phyloP scores from a whole-genome alignment of 2,797 vertebrate genomes.

The Gorsachius magnificus region DNA sequence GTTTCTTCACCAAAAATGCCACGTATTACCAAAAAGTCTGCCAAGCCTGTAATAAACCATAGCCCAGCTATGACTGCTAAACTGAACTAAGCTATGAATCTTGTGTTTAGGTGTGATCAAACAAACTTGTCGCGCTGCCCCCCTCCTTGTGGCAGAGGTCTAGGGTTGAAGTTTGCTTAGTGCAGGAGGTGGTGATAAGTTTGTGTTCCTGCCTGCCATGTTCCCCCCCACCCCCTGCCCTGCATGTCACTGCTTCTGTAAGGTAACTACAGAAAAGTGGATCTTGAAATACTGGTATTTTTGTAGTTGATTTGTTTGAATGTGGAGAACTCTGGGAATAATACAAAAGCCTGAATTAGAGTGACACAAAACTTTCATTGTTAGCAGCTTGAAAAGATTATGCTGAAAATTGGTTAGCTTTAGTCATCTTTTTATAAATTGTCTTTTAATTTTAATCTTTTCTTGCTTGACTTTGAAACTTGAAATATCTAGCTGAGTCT shows the following conservation, averaged over 20 bases:
- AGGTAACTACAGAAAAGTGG: not conserved
- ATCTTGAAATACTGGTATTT: not conserved
- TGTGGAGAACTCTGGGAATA: not conserved
- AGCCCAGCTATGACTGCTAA: not conserved
- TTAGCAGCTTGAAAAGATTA: constrained; percentile 23
- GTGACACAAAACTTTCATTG: not conserved
- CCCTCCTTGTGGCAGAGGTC: not conserved
- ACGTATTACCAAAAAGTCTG: not conserved
- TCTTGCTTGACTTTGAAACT: not conserved
- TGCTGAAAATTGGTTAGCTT: not conserved
- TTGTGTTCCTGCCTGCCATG: not conserved
- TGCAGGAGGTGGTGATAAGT: not conserved
- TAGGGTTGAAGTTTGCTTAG: not conserved
- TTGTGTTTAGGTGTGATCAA: not conserved
- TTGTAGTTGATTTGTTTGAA: constrained; percentile 1
- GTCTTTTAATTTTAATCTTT: constrained; percentile 7
- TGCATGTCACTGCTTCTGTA: not conserved
- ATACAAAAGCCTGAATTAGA: not conserved
- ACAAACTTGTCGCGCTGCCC: fast-evolving
- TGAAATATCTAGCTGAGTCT: not conserved
- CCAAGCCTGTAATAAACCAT: not conserved
- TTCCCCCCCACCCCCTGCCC: not conserved
- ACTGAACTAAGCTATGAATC: not conserved
- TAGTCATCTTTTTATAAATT: not conserved
- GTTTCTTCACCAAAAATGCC: not conserved